Evolutionary conservation across 2,888 invertebrate species (phyloP).

Genomic region (Dyspetes luteomarginatus): DNA sequence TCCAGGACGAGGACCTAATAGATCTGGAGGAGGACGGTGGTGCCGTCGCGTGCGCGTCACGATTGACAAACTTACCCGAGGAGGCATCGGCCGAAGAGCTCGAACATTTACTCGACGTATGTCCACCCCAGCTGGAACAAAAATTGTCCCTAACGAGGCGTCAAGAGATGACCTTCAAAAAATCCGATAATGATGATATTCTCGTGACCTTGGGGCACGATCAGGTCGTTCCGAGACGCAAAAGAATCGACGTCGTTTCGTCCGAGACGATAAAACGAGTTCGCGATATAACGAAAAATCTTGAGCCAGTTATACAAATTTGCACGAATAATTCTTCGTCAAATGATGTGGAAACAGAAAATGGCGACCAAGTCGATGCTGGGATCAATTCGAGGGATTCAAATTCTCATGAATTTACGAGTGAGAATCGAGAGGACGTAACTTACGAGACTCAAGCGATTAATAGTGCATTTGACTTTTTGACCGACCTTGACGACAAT

Average conservation of each 20-base stretch:
- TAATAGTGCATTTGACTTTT: slow-evolving; percentile 79
- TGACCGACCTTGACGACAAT: slow-evolving; percentile 73
- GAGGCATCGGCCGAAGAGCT: slow-evolving; percentile 79
- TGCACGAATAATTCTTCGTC: slow-evolving; percentile 7
- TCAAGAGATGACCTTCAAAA: slow-evolving; percentile 71
- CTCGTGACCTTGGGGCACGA: slow-evolving; percentile 81
- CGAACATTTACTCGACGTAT: slow-evolving; percentile 81
- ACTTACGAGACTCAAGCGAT: slow-evolving; percentile 74
- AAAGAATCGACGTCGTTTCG: slow-evolving; percentile 81
- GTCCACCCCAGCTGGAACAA: slow-evolving; percentile 80
- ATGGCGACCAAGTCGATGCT: slow-evolving; percentile 62
- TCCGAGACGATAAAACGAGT: slow-evolving; percentile 81
- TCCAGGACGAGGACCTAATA: slow-evolving; percentile 79
- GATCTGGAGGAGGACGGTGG: slow-evolving; percentile 76
- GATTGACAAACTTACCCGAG: slow-evolving; percentile 65
- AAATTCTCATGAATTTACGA: slow-evolving; percentile 13
- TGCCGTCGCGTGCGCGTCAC: slow-evolving; percentile 65
- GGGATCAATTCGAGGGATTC: background rate
- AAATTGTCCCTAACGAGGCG: slow-evolving; percentile 78
- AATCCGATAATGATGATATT: slow-evolving; percentile 72
- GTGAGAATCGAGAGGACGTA: slow-evolving; percentile 50
- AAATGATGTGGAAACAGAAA: background rate
- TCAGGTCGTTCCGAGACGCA: slow-evolving; percentile 78
- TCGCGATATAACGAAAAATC: slow-evolving; percentile 80
- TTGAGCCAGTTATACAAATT: slow-evolving; percentile 78